phyloP scores from a whole-genome alignment of 2,888 invertebrate genomes.

The Coelinius sp. region DNA sequence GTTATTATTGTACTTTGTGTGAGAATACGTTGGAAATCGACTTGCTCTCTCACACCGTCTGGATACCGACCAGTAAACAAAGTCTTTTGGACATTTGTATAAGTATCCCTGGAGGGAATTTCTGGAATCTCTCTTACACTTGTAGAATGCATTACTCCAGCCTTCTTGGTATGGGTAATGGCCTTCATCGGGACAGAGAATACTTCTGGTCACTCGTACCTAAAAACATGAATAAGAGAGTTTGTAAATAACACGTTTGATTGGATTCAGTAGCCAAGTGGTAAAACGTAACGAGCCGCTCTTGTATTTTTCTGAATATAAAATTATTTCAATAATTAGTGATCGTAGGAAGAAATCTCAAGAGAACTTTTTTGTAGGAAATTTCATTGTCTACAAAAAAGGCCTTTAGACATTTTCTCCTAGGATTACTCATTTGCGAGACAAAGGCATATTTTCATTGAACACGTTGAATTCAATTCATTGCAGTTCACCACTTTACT shows the following conservation, averaged over 20 bases:
- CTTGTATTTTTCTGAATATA: no score
- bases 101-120: constrained; percentile 78
- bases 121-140: constrained; percentile 75
- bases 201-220: constrained; percentile 76
- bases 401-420: no score
- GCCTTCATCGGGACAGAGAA: constrained; percentile 79
- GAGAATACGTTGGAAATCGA: constrained; percentile 76
- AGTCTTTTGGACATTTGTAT: constrained; percentile 84
- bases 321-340: no score
- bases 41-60: constrained; percentile 80
- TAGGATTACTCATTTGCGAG: no score
- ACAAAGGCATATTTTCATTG: no score
- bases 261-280: constrained; percentile 14
- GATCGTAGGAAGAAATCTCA: no score
- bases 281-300: no score
- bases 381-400: no score
- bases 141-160: constrained; percentile 81
- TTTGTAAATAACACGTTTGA: constrained; percentile 3
- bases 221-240: constrained; percentile 65
- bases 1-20: constrained; percentile 49
- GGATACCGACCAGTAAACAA: constrained; percentile 84
- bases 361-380: no score
- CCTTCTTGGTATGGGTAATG: constrained; percentile 80
- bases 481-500: neutral
- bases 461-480: no score